These are phyloP conservation scores for Pseudomyrmex cubaensis DNA, from an alignment of 1,140 invertebrate species.

Conservation along the genomic window DNA sequence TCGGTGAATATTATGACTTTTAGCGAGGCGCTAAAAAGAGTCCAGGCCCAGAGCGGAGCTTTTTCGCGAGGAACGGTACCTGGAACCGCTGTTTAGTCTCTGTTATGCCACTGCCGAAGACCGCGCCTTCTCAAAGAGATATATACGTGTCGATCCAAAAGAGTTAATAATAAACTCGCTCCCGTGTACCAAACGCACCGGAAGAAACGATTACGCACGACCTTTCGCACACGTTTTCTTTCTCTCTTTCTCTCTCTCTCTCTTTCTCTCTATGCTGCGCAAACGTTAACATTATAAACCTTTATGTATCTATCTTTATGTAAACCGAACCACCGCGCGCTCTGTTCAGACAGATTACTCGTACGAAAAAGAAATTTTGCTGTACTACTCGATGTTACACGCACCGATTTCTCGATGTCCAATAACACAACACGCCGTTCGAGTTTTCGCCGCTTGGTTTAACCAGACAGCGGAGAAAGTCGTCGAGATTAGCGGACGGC, in stretches of 20 bases:
- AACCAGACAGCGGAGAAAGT: background rate
- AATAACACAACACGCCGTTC: too few relatives aligned
- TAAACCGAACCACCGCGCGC: background rate
- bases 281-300: background rate
- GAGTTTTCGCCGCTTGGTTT: background rate
- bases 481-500: constrained; percentile 33
- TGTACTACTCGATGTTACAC: background rate
- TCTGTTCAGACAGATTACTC: background rate
- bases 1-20: constrained; percentile 63
- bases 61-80: constrained; percentile 71
- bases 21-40: constrained; percentile 49
- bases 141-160: constrained; percentile 74
- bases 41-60: constrained; percentile 11
- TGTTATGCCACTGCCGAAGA: constrained; percentile 67
- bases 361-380: background rate
- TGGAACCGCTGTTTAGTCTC: constrained; percentile 79
- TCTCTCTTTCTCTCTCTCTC: too few relatives aligned
- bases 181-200: constrained; percentile 34
- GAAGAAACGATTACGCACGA: constrained; percentile 39
- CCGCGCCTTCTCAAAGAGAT: constrained; percentile 77
- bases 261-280: background rate
- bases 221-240: background rate
- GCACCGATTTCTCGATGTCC: too few relatives aligned
- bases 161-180: constrained; percentile 80
- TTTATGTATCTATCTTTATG: background rate